These are phyloP conservation scores for Lutraria lutraria DNA, from an alignment of 2,888 invertebrate genomes.

Conservation along the genomic window DNA sequence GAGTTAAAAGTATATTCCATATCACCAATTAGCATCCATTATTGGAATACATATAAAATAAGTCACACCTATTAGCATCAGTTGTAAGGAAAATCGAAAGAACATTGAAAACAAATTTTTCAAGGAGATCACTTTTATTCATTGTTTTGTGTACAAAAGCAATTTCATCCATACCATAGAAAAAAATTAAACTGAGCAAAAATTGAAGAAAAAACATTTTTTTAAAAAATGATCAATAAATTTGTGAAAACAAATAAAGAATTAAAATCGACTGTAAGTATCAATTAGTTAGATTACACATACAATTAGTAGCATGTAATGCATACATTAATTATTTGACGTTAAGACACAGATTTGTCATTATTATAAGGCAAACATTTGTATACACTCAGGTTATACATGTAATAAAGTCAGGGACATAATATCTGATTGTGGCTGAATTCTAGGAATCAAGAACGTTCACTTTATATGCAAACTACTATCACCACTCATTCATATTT, in stretches of 20 bases:
- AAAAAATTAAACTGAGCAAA: not conserved
- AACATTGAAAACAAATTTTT: not conserved
- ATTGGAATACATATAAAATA: too few species aligned
- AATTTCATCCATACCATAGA: not conserved
- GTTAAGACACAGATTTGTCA: not conserved
- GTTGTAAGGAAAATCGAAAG: not conserved
- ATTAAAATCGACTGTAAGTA: not conserved
- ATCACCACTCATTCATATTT: not conserved
- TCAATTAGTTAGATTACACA: conserved; percentile 1
- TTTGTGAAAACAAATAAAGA: not conserved
- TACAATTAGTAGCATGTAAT: not conserved
- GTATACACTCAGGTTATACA: not conserved
- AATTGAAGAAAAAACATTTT: not conserved
- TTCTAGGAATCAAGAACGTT: not conserved
- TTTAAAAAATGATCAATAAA: not conserved
- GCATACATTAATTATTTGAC: not conserved
- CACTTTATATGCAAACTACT: not conserved
- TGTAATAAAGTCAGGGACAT: not conserved
- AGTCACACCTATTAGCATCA: not conserved
- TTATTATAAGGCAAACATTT: not conserved
- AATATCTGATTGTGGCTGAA: not conserved
- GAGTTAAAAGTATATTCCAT: too few species aligned
- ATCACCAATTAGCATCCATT: too few species aligned
- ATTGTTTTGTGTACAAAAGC: conserved; percentile 21
- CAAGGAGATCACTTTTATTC: conserved; percentile 13